phyloP scores from a whole-genome alignment of 1,140 invertebrate genomes.

The Bombus vancouverensis region DNA sequence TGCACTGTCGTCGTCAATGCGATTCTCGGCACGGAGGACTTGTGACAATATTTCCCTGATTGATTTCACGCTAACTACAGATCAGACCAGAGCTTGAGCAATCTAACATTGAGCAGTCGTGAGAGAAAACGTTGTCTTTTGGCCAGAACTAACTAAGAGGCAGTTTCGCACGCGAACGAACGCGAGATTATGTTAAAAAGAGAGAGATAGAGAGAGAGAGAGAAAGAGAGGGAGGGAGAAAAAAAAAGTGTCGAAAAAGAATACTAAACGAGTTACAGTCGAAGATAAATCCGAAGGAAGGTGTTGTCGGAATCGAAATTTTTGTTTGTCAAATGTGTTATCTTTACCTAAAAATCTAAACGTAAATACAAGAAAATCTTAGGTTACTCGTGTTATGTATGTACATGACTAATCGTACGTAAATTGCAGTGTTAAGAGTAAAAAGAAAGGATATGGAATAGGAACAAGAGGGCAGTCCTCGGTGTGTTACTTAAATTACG shows the following conservation, averaged over 20 bases:
- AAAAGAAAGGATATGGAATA: constrained; percentile 34
- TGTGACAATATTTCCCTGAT: neutral
- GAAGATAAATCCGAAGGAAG: neutral
- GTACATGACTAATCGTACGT: constrained; percentile 7
- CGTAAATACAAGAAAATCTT: constrained; percentile 25
- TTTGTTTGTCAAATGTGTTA: neutral
- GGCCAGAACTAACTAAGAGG: constrained; percentile 12
- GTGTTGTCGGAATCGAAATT: constrained; percentile 4
- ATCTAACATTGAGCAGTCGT: constrained; percentile 62
- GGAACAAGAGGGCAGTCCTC: constrained; percentile 50
- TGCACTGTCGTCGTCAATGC: neutral
- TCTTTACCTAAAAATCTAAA: constrained; percentile 16
- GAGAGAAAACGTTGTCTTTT: constrained; percentile 16
- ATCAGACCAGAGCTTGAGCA: constrained; percentile 53
- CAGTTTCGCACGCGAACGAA: neutral
- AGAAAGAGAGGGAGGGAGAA: neutral
- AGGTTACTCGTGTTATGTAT: constrained; percentile 23
- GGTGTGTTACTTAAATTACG: constrained; percentile 28
- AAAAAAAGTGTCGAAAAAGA: too few relatives aligned
- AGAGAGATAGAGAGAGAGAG: neutral
- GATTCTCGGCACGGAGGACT: neutral
- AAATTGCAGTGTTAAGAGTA: constrained; percentile 13
- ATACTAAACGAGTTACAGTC: neutral
- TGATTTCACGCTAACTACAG: constrained; percentile 15
- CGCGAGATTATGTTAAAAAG: neutral